Conservation (phyloP, 2,888 invertebrate species). For the Chalcis sispes region DNA sequence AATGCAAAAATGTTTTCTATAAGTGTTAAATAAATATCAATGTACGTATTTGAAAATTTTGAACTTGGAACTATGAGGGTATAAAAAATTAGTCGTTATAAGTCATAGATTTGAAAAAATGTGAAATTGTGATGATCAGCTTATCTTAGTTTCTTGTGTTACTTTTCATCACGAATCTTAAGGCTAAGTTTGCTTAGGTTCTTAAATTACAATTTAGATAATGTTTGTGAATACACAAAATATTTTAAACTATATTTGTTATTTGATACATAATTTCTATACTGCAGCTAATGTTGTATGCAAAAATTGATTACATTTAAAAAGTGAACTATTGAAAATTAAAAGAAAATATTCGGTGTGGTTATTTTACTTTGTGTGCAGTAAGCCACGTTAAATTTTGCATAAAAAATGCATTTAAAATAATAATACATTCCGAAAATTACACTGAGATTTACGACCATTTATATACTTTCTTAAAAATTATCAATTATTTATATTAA, state of each 20-base stretch:
- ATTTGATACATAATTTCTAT: conserved; percentile 11
- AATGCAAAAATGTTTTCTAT: not conserved
- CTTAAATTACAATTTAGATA: conserved; percentile 31
- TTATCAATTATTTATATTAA: conserved; percentile 23
- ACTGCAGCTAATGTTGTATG: conserved; percentile 4
- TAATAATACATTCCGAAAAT: conserved; percentile 47
- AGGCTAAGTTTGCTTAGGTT: conserved; percentile 44
- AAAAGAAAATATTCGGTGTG: conserved; percentile 6
- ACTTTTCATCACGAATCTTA: conserved; percentile 20
- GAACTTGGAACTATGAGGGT: conserved; percentile 11
- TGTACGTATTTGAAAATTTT: conserved; percentile 1
- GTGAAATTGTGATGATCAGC: not conserved
- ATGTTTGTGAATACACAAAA: conserved; percentile 27
- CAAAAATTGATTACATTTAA: conserved; percentile 25
- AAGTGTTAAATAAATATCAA: not conserved
- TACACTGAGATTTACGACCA: conserved; percentile 50
- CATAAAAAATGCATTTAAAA: conserved; percentile 42
- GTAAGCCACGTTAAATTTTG: not conserved
- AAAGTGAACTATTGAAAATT: conserved; percentile 7
- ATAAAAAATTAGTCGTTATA: conserved; percentile 11
- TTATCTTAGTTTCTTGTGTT: not conserved
- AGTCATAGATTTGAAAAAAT: not conserved
- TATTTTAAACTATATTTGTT: conserved; percentile 28
- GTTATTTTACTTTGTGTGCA: not conserved
- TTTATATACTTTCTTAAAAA: not conserved